Conservation (phyloP, 2,888 invertebrate species). For the Netelia fuscicornis region DNA sequence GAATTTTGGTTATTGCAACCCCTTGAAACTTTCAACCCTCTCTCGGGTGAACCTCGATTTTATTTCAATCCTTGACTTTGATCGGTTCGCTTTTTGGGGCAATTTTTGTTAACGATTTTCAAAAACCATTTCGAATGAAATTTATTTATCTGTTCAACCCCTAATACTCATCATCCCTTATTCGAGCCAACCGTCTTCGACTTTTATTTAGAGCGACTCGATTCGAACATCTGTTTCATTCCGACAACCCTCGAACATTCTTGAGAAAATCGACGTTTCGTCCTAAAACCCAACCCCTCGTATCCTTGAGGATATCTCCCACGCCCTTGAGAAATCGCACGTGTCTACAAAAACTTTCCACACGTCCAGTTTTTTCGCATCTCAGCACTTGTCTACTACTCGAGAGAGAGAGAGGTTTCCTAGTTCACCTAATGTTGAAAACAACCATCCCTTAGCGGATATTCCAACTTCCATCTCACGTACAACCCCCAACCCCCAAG, state of each 20-base stretch:
- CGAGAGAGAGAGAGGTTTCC: background rate
- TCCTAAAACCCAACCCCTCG: background rate
- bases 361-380: slow-evolving; percentile 30
- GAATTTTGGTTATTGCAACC: too few relatives aligned
- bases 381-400: slow-evolving; percentile 14
- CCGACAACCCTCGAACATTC: background rate
- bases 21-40: too few relatives aligned
- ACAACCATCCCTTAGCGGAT: slow-evolving; percentile 11
- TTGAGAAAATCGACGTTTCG: background rate
- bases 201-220: background rate
- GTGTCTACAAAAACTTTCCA: slow-evolving; percentile 25
- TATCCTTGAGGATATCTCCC: background rate
- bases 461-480: background rate
- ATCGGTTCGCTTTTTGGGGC: too few relatives aligned
- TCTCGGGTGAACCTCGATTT: too few relatives aligned
- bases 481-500: background rate
- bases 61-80: too few relatives aligned
- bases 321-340: slow-evolving; percentile 20
- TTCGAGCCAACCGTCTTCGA: background rate
- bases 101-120: too few relatives aligned
- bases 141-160: too few relatives aligned
- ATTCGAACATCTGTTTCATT: background rate
- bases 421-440: background rate
- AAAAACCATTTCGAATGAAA: too few relatives aligned
- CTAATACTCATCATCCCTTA: background rate